A percentile compares a stretch with the other conserved stretches of the same genome.
These are phyloP conservation scores for Lepidostoma basale DNA, from an alignment of 1,140 invertebrate genomes.

Conservation along the genomic window DNA sequence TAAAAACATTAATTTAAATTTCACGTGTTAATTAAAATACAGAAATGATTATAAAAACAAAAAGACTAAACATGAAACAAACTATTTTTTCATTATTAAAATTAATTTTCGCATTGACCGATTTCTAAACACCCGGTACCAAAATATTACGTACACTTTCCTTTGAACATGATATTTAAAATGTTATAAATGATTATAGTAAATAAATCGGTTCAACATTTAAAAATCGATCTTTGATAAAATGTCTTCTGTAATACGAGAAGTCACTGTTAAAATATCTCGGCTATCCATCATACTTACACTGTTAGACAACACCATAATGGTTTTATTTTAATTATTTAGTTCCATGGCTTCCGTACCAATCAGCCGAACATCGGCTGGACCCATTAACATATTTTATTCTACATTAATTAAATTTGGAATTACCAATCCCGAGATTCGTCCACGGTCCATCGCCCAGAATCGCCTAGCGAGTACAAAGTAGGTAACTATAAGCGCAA, in stretches of 20 bases:
- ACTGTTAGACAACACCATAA: background rate
- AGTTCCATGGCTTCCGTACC: conserved; percentile 12
- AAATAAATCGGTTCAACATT: no score
- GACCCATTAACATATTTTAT: conserved; percentile 32
- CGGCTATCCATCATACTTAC: background rate
- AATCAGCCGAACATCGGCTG: conserved; percentile 23
- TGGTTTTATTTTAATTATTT: conserved; percentile 19
- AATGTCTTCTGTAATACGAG: background rate
- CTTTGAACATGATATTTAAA: no score
- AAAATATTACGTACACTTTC: no score
- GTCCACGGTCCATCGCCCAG: background rate
- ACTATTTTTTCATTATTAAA: no score
- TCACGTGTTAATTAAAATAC: no score
- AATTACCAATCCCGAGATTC: conserved; percentile 15
- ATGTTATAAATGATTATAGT: no score
- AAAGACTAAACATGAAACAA: no score
- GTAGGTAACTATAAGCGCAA: background rate
- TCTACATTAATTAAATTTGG: conserved; percentile 30
- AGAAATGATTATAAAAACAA: no score
- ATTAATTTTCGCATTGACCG: no score
- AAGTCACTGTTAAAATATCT: background rate
- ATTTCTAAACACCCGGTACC: no score
- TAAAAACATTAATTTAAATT: no score
- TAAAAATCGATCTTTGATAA: no score
- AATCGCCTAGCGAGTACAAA: background rate